phyloP scores from a whole-genome alignment of 2,797 vertebrate species.

The Brachyrhaphis roseni region DNA sequence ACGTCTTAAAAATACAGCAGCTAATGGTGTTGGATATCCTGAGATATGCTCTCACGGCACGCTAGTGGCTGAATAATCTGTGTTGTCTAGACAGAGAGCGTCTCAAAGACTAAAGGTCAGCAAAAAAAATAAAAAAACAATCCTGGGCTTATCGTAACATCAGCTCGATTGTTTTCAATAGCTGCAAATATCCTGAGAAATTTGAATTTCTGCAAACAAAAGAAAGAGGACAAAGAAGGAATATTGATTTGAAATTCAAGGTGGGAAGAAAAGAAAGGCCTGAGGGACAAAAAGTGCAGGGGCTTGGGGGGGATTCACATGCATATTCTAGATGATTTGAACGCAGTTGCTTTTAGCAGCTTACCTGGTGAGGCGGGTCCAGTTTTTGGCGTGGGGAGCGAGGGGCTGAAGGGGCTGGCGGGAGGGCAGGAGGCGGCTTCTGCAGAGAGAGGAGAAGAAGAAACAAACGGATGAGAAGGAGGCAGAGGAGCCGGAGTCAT shows the following conservation, averaged over 20 bases:
- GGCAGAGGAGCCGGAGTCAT: conserved; percentile 27
- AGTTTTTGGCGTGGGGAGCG: conserved; percentile 43
- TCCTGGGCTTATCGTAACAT: conserved; percentile 40
- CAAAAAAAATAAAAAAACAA: conserved; percentile 2
- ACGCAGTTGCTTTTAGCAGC: conserved; percentile 15
- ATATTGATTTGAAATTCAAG: conserved; percentile 6
- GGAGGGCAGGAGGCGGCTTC: conserved; percentile 40
- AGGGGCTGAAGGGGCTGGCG: conserved; percentile 10
- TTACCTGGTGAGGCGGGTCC: conserved; percentile 56
- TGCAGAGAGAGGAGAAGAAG: conserved; percentile 36
- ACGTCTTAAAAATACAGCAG: not conserved
- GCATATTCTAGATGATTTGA: not conserved
- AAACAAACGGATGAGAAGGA: conserved; percentile 26
- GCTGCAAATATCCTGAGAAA: conserved; percentile 21
- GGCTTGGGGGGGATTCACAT: fast-evolving
- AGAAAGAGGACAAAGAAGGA: conserved; percentile 1
- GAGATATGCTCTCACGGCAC: not conserved
- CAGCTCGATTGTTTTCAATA: conserved; percentile 23
- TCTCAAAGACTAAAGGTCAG: conserved; percentile 59
- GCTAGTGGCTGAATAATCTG: conserved; percentile 44
- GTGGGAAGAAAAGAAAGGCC: conserved; percentile 11
- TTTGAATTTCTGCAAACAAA: conserved; percentile 26
- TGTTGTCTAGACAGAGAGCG: conserved; percentile 59
- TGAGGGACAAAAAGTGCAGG: not conserved
- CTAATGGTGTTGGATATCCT: not conserved